These are phyloP conservation scores for Polydrusus pterygomalis DNA, from an alignment of 2,888 invertebrate genomes.

Conservation along the genomic window DNA sequence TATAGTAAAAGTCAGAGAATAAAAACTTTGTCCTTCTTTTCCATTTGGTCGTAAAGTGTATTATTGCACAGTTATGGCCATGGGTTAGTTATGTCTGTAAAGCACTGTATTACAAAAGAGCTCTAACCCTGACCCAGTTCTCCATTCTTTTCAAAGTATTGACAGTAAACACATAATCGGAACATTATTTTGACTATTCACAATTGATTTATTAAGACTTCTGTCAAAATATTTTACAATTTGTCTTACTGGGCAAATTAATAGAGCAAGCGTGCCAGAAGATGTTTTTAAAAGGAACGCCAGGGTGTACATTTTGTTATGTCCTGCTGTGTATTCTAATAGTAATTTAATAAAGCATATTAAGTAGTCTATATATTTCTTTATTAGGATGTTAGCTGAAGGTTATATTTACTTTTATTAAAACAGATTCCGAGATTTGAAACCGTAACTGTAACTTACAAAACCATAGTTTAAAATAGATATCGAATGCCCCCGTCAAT, in stretches of 20 bases:
- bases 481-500: background rate
- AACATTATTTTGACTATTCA: conserved; percentile 24
- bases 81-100: background rate
- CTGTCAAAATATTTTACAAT: conserved; percentile 54
- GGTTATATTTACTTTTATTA: background rate
- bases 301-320: background rate
- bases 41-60: no score
- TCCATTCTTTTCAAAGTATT: background rate
- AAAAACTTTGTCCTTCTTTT: no score
- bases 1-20: no score
- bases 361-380: background rate
- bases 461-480: background rate
- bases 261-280: conserved; percentile 32
- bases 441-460: no score
- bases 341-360: background rate
- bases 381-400: conserved; percentile 14
- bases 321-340: conserved; percentile 11
- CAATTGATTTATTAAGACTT: conserved; percentile 38
- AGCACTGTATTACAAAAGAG: background rate
- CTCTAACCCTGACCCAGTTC: conserved; percentile 3
- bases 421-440: background rate
- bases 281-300: background rate
- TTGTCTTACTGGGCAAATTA: conserved; percentile 25
- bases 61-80: no score
- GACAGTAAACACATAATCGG: conserved; percentile 25